Base-by-base conservation (phyloP, 2,888 invertebrate species). In the Encarsia formosa region DNA sequence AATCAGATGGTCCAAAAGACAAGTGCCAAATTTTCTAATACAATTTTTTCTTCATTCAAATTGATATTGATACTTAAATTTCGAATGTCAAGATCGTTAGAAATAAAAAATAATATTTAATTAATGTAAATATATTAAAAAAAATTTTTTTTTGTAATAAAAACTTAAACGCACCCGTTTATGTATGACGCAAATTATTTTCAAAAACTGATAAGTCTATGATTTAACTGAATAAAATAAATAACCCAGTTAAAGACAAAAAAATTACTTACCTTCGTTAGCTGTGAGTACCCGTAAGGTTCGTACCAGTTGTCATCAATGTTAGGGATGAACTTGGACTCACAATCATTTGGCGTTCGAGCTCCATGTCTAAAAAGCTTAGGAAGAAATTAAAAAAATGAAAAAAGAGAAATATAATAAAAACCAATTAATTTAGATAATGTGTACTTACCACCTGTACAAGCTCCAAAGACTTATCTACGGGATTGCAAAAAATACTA, bases 281-380 rank as follows among this genome's bases (percentile, higher is more conserved):
- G 68, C 57, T 80, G 78, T 9, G 78, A 80, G 60, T 74, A 74
- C 9, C 81, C 82, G 59, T 78, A 76, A 2, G 80, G 80, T 74
- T 79, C 78, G 45, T 72, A 74, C 13, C 67, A 67, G 23, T 74
- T 73, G 35, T 74, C 65, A 58, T 80, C 67, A 34, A 31, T 26
- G 15, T n/a, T 19, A 13, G n/a, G 5, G 8, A 47, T 16, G n/a
- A 43, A 22, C n/a, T 26, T 16, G 5, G 39, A 29, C 45, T 53
- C 53, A n/a, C 45, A 45, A 4, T 19, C 26, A 5, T 45, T 34
- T 0, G 76, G 75, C 16, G 73, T 68, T 54, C 74, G 62, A 42
- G 74, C 68, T 31, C 75, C 75, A 64, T 75, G 75, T 51, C 75
- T 65, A 65, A 77, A 81, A 40, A 83, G 49, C 79, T 81, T 60